A percentile compares a stretch with the other conserved stretches of the same genome.
Evolutionary conservation across 2,797 vertebrate genomes (phyloP).

Genomic region (Notoglanidium macrostoma): DNA sequence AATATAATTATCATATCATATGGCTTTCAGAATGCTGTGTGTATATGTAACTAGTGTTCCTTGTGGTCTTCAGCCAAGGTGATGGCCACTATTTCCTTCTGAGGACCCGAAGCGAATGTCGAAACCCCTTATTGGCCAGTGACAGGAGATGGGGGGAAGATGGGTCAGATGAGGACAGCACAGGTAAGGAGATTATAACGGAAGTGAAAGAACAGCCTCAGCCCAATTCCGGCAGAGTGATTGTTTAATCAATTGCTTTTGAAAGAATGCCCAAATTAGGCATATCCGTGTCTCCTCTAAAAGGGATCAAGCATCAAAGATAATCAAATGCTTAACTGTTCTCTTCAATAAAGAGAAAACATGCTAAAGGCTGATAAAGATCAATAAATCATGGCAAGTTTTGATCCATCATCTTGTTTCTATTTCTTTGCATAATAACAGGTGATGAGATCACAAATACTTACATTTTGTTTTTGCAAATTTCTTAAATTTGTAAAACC

Average conservation of each 20-base stretch:
- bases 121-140: slow-evolving; percentile 85
- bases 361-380: background rate
- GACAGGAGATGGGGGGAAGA: slow-evolving; percentile 92
- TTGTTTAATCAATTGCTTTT: background rate
- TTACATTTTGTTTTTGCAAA: background rate
- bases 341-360: background rate
- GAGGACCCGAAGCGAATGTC: slow-evolving; percentile 82
- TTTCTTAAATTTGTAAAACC: background rate
- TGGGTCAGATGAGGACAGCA: slow-evolving; percentile 81
- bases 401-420: background rate
- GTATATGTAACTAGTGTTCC: background rate
- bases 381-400: background rate
- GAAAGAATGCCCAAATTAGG: background rate
- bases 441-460: background rate
- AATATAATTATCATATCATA: background rate
- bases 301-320: background rate
- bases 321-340: background rate
- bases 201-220: background rate
- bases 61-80: slow-evolving; percentile 77
- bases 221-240: background rate
- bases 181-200: slow-evolving; percentile 73
- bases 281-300: background rate
- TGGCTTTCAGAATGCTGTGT: background rate
- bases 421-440: background rate
- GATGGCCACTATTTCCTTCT: slow-evolving; percentile 93